A percentile compares a stretch with the other conserved stretches of the same genome.
These are phyloP conservation scores for Ridgeia piscesae DNA, from an alignment of 1,140 invertebrate genomes.

Conservation along the genomic window DNA sequence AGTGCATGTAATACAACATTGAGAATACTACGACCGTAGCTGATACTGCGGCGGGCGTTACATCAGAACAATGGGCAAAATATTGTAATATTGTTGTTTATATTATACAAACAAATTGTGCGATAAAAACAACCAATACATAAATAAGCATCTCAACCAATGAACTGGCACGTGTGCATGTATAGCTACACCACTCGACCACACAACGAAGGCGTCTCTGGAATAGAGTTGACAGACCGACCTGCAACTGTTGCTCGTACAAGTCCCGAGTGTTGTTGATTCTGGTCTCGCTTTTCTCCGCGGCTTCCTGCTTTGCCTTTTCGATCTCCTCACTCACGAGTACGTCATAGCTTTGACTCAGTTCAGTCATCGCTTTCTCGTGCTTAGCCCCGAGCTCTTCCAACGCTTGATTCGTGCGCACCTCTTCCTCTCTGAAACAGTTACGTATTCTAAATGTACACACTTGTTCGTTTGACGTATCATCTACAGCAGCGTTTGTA, in stretches of 20 bases:
- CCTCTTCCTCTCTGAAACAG: neutral
- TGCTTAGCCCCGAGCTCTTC: neutral
- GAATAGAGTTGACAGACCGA: neutral
- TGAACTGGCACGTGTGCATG: too few species aligned
- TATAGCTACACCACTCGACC: neutral
- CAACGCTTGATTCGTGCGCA: neutral
- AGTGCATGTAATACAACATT: too few species aligned
- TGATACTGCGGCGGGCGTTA: too few species aligned
- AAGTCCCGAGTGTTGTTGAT: neutral
- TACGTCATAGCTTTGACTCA: neutral
- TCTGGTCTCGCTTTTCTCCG: neutral
- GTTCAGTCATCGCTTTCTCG: neutral
- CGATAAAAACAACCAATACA: too few species aligned
- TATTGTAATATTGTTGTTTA: too few species aligned
- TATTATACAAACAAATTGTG: too few species aligned
- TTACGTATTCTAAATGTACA: too few species aligned
- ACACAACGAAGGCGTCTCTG: neutral
- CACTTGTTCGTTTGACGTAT: too few species aligned
- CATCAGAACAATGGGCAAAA: too few species aligned
- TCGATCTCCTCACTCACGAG: neutral
- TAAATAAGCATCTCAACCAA: too few species aligned
- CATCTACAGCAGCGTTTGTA: too few species aligned
- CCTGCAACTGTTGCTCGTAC: neutral
- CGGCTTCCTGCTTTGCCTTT: neutral
- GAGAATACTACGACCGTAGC: too few species aligned